Base-by-base conservation (phyloP, 2,888 invertebrate species). In the Eubasilissa splendida region DNA sequence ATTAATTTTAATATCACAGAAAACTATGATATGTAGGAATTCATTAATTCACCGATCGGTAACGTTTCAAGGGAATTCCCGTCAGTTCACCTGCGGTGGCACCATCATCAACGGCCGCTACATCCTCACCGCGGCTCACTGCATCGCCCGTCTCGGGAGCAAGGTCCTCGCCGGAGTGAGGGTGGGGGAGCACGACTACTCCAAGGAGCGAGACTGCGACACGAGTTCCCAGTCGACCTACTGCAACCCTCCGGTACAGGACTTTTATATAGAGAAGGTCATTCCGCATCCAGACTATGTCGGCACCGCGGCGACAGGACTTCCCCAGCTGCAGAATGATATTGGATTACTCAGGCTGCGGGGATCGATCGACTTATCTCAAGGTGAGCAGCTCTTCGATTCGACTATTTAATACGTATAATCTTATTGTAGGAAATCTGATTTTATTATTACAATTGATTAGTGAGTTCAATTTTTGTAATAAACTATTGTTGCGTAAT, bases 81-180 rank as follows among this genome's bases (percentile, higher is more conserved):
- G 68, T 12, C n/a, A 50, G 4, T 71, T 90, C 86, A 88, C 87
- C 42, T 91, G 91, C 82, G 91, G 90, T 11, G 93, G 92, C 8
- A 89, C 92, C 0, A 87, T 93, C 0, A 92, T 93, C 80, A 90
- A 87, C 68, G 86, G 89, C 79, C 87, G 88, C 85, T 92, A 92
- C 84, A 88, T 93, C 52, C 85, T 93, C 79, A 93, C 93, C 0
- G 93, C 93, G 3, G 92, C 93, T 0, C 93, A 93, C 84, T 93
- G 93, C 84, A 90, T 92, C 1, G 86, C 89, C 1, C 90, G 90
- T 84, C 86, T 92, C 68, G 89, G 91, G 0, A 85, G 84, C 59
- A 88, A 88, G 33, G 85, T 91, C 53, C 81, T 90, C 66, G 85
- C 88, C 7, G 90, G 90, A 22, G 22, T 22, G 22, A 22, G 22